Base-by-base conservation (phyloP, 2,797 vertebrate species). In the Gastrophryne carolinensis region DNA sequence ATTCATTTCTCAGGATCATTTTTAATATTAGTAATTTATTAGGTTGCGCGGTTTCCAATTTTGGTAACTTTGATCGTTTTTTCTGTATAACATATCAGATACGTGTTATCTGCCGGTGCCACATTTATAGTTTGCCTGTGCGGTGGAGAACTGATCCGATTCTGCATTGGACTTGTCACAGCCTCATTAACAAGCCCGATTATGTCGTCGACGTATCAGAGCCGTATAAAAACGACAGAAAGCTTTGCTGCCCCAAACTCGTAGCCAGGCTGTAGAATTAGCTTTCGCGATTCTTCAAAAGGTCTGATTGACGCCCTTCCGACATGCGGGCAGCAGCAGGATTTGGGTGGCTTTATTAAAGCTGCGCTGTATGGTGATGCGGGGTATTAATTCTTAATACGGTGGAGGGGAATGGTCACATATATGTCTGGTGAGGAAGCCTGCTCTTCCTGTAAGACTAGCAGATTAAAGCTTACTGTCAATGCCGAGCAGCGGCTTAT, bases 401-500 rank as follows among this genome's bases (percentile, higher is more conserved):
- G 89, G 84, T 85, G 70, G 80, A 90, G 89, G 84, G 86, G 80
- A 86, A 84, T n/a, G 87, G 87, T 90, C 70, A 83, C 88, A 90
- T n/a, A 86, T 84, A 83, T 80, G 83, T 87, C 86, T 91, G 86
- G 85, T 82, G 86, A 91, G 87, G 84, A 84, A 89, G 81, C 79
- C 75, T 83, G 86, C 87, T 89, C 81, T 86, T 90, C 88, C 82
- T 83, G 3, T 83, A 84, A 90, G 89, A 93, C 92, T 91, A 91
- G 87, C 86, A 89, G 86, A 90, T 90, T 87, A 90, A 91, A 91
- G 87, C 89, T 90, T 91, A 88, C 86, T 91, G 87, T 89, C 88
- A 90, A 86, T 30, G 65, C 78, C 83, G 75, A 88, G 84, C 80
- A 79, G 61, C 78, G 81, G 56, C 79, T 80, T 69, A 1, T 60